Evolutionary conservation across 2,888 invertebrate species (phyloP).

Genomic region (Pegoplata infirma): DNA sequence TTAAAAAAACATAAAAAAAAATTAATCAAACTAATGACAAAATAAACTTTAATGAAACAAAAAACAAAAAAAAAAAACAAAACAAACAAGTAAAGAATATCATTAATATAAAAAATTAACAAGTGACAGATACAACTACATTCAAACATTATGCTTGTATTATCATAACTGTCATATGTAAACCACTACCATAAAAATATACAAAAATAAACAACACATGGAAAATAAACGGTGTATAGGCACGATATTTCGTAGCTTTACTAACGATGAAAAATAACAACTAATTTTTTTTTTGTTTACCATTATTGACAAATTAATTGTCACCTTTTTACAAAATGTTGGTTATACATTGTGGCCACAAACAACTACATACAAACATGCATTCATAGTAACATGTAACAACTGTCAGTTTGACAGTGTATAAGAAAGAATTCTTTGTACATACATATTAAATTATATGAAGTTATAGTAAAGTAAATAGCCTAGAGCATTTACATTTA

Average conservation of each 20-base stretch:
- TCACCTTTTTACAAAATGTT: conserved; percentile 75
- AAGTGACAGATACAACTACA: background rate
- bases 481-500: conserved; percentile 24
- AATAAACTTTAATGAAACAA: conserved; percentile 34
- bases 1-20: conserved; percentile 68
- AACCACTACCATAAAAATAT: no score
- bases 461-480: conserved; percentile 15
- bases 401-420: conserved; percentile 24
- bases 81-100: conserved; percentile 59
- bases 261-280: conserved; percentile 63
- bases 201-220: background rate
- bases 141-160: background rate
- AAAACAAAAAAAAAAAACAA: no score
- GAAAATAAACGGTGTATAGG: conserved; percentile 36
- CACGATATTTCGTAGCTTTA: conserved; percentile 63
- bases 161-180: background rate
- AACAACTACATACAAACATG: background rate
- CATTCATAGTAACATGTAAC: background rate
- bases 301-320: conserved; percentile 76
- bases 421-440: background rate
- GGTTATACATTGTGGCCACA: background rate
- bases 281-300: conserved; percentile 12
- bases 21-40: conserved; percentile 44
- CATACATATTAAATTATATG: background rate
- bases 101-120: conserved; percentile 61